Conservation (phyloP, 2,113 vertebrate species). For the Pelobates fuscus region DNA sequence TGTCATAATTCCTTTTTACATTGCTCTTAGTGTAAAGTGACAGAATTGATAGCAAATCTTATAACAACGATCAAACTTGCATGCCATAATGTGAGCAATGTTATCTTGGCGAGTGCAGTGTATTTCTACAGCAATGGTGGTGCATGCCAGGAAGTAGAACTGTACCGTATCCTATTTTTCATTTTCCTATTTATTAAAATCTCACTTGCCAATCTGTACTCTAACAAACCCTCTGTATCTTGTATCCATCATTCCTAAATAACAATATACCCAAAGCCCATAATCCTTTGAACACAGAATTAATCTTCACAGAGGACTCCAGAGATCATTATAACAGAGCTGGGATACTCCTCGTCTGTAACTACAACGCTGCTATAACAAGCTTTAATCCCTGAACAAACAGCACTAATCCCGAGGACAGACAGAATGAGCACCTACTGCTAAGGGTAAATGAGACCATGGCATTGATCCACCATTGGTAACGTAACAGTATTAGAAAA, state of each 20-base stretch:
- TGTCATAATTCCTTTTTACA: too few species aligned
- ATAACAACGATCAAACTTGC: too few species aligned
- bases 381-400: conserved; percentile 63
- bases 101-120: too few species aligned
- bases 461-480: conserved; percentile 44
- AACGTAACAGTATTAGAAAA: conserved; percentile 17
- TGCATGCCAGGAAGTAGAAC: too few species aligned
- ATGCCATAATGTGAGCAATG: too few species aligned
- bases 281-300: conserved; percentile 62
- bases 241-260: conserved; percentile 41
- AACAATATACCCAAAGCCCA: conserved; percentile 56
- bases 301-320: conserved; percentile 56
- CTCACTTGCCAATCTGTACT: conserved; percentile 2
- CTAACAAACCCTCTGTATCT: conserved; percentile 29
- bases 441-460: conserved; percentile 32
- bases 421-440: conserved; percentile 33
- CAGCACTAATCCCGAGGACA: conserved; percentile 56
- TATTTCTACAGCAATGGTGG: too few species aligned
- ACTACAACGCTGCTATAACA: conserved; percentile 49
- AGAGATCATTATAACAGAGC: conserved; percentile 56
- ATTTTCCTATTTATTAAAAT: not conserved
- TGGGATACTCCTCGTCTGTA: conserved; percentile 43
- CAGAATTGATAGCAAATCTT: too few species aligned
- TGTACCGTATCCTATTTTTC: not conserved
- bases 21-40: too few species aligned